Base-by-base conservation (phyloP, 2,797 vertebrate species). In the Schizopygopsis pylzovi region DNA sequence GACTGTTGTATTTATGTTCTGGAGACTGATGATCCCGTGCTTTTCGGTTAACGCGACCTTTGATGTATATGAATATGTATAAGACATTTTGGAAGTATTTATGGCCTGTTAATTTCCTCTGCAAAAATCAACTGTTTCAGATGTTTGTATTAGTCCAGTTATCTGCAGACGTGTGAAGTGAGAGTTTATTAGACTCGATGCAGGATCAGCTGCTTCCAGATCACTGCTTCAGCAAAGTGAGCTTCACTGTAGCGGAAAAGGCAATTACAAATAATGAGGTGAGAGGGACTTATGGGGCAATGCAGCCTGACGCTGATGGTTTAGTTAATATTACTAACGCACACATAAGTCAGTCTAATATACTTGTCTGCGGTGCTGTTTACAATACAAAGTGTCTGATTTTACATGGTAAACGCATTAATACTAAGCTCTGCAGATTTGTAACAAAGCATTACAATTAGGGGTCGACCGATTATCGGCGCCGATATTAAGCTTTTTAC, bases 211-310 rank as follows among this genome's bases (percentile, higher is more conserved):
- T 33, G 22, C 52, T 82, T 61, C 54, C 70, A 75, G 54, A 76
- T 83, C 41, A 65, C 25, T 20, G 82, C 71, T 76, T 25, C 10
- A 43, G 4, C 28, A 83, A 76, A 76, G 25, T 76, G 56, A 49
- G 82, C 45, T 75, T 39, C 56, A 76, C 71, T 39, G 71, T 47
- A 52, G 77, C 37, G 61, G 77, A 85, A 79, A 85, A 79, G 37
- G 41, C 75, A 79, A 83, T 78, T 59, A 85, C 67, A 79, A 70
- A 85, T 68, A 85, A 85, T 76, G 82, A 83, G 71, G 41, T 65
- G 71, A 76, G 71, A 75, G 56, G 76, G 71, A 83, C 39, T 56
- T 73, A 61, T 82, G 52, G 15, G 33, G 45, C 54, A 82, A 39
- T 12, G 71, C 63, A 22, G 49, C 71, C 56, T 49, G 41, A 75